Evolutionary conservation across 2,888 invertebrate genomes (phyloP).

Genomic region (Hydropsyche betteni): DNA sequence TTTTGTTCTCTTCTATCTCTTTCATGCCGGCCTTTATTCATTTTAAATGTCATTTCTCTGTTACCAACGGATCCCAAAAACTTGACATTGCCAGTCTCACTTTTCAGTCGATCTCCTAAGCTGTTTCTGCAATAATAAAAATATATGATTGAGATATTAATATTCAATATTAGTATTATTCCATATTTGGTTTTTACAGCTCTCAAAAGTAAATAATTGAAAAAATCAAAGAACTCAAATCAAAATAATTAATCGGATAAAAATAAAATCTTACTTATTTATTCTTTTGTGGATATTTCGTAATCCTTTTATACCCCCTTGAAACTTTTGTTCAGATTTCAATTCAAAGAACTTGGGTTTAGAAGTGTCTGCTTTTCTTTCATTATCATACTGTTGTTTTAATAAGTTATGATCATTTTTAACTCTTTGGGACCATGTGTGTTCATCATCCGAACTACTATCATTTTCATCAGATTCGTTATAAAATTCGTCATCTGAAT

Average conservation of each 20-base stretch:
- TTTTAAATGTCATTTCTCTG: conserved; percentile 81
- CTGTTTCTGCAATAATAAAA: conserved; percentile 64
- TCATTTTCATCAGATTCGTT: conserved; percentile 59
- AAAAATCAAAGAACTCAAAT: too few relatives aligned
- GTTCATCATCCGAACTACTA: conserved; percentile 81
- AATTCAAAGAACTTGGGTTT: conserved; percentile 52
- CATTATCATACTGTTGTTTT: conserved; percentile 63
- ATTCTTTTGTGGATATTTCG: conserved; percentile 63
- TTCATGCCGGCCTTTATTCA: conserved; percentile 67
- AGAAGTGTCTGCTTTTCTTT: conserved; percentile 56
- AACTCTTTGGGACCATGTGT: conserved; percentile 81
- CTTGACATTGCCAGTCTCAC: conserved; percentile 65
- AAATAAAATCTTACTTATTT: conserved; percentile 58
- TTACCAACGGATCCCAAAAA: conserved; percentile 72
- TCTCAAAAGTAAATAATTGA: too few relatives aligned
- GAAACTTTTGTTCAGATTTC: conserved; percentile 63
- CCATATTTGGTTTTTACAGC: neutral
- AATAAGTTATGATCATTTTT: conserved; percentile 74
- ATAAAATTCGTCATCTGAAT: conserved; percentile 66
- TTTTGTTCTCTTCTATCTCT: conserved; percentile 68
- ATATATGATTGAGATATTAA: conserved; percentile 12
- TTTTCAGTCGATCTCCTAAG: conserved; percentile 77
- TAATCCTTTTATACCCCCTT: conserved; percentile 61
- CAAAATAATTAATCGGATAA: too few relatives aligned
- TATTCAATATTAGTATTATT: neutral